These are phyloP conservation scores for Listronotus bonariensis DNA, from an alignment of 1,140 invertebrate genomes.

Conservation along the genomic window DNA sequence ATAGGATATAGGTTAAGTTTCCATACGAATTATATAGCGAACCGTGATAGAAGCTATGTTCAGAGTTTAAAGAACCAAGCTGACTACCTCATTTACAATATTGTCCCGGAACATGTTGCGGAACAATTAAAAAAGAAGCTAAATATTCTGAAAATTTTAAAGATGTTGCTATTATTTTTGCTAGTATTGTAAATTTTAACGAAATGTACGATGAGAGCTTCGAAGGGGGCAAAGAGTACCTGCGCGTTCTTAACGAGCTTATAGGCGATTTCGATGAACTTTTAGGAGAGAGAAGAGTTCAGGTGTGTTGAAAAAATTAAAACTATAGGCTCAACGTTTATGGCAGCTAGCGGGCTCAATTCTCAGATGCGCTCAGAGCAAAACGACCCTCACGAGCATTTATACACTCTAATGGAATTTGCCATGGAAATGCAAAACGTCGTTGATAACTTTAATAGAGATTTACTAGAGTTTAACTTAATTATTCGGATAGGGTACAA, in stretches of 20 bases:
- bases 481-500: constrained; percentile 86
- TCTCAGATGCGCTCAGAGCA: constrained; percentile 68
- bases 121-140: constrained; percentile 90
- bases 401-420: constrained; percentile 87
- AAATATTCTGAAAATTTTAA: constrained; percentile 96
- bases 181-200: constrained; percentile 94
- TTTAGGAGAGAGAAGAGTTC: constrained; percentile 78
- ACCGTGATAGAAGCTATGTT: constrained; percentile 80
- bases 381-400: constrained; percentile 72
- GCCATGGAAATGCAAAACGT: constrained; percentile 85
- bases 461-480: constrained; percentile 86
- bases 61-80: constrained; percentile 92
- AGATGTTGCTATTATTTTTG: constrained; percentile 92
- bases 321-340: constrained; percentile 96
- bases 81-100: constrained; percentile 94
- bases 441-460: constrained; percentile 85
- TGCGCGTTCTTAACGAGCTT: constrained; percentile 92
- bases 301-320: constrained; percentile 96
- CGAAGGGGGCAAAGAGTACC: constrained; percentile 87
- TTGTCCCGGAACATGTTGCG: constrained; percentile 92
- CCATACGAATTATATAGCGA: constrained; percentile 88
- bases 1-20: constrained; percentile 92
- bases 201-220: constrained; percentile 97
- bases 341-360: constrained; percentile 95
- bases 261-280: constrained; percentile 95